A percentile compares a stretch with the other conserved stretches of the same genome.
These are phyloP conservation scores for Piscicola geometra DNA, from an alignment of 2,888 invertebrate genomes.

Conservation along the genomic window DNA sequence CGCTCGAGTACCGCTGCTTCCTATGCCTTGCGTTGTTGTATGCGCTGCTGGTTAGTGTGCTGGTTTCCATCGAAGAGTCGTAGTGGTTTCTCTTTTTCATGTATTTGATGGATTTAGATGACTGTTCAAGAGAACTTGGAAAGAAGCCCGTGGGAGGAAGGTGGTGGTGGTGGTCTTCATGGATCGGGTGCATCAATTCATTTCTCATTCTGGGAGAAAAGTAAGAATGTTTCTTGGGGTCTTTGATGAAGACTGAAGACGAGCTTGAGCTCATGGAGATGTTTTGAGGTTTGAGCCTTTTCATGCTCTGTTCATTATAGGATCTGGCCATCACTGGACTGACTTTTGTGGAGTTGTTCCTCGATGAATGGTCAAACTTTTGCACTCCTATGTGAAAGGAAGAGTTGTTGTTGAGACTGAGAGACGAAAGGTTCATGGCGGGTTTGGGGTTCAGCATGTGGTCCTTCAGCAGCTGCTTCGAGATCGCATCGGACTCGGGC, in stretches of 20 bases:
- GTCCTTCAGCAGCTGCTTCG: conserved; percentile 44
- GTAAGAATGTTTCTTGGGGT: conserved; percentile 2
- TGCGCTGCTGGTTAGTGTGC: not conserved
- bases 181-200: not conserved
- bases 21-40: not conserved
- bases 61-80: not conserved
- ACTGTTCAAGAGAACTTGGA: conserved; percentile 2
- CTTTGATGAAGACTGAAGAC: conserved; percentile 9
- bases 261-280: not conserved
- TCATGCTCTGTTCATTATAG: not conserved
- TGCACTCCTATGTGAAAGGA: conserved; percentile 6
- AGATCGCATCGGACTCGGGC: conserved; percentile 43
- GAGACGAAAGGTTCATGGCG: conserved; percentile 34
- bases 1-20: not conserved
- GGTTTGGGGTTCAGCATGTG: conserved; percentile 42
- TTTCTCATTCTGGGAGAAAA: not conserved
- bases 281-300: not conserved
- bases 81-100: not conserved
- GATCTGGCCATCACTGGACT: not conserved
- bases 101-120: not conserved
- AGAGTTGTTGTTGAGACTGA: conserved; percentile 34
- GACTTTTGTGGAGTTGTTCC: not conserved
- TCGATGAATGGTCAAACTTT: not conserved
- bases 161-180: not conserved
- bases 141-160: not conserved